Base-by-base conservation (phyloP, 2,888 invertebrate species). In the Clanis bilineata region DNA sequence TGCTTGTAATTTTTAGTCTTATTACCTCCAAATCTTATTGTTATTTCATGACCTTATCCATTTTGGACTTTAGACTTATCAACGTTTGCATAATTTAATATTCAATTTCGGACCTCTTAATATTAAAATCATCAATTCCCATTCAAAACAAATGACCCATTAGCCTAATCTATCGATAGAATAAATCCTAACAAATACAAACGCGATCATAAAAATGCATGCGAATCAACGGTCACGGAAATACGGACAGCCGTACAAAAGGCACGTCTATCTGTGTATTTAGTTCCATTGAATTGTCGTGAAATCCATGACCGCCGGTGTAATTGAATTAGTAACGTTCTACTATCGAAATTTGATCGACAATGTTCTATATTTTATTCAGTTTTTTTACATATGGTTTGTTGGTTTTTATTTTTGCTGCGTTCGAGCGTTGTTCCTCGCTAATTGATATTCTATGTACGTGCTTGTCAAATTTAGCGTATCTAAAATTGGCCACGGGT, bases 201-300 rank as follows among this genome's bases (percentile, higher is more conserved):
- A 25, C 28, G 32, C 51, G 28, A 51, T 32, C 18, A 51, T 51
- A 51, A 38, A 25, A 58, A 39, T 38, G 58, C 38, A 21, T 25
- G 47, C 58, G 36, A 57, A 47, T 58, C 55, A 44, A 55, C 23
- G 44, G 44, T 43, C 32, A 44, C 43, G 44, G 23, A 44, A 15
- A 41, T 38, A 51, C 45, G 51, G 77, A 78, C 79, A 78, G 64
- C 63, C 78, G 76, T 76, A 70, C 64, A 65, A 62, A 68, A 64
- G 63, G 58, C 65, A 60, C 75, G 76, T 78, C 73, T 72, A 79
- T 80, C 76, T 59, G 60, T 47, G 44, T 57, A 54, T 67, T 79
- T 73, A 72, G 77, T 76, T 77, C 71, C 74, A 70, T 74, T 67
- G 60, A 61, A 64, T 73, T 67, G 67, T 57, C 56, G 59, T 57